Evolutionary conservation across 2,888 invertebrate genomes (phyloP).

Genomic region (Melinopterus prodromus): DNA sequence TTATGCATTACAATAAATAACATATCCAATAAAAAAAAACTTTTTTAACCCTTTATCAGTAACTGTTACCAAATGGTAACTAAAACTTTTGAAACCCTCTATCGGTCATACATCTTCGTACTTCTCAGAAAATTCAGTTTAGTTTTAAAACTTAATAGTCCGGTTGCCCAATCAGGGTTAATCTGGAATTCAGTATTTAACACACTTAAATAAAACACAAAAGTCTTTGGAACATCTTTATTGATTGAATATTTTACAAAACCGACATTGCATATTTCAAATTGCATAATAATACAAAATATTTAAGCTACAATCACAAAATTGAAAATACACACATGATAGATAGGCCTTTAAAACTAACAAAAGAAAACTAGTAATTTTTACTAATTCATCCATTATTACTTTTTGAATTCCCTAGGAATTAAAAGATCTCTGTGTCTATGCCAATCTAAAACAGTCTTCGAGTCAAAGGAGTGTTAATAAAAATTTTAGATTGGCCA

Average conservation of each 20-base stretch:
- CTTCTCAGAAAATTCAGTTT: no score
- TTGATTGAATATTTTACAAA: constrained; percentile 20
- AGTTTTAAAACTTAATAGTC: no score
- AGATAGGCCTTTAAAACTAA: constrained; percentile 43
- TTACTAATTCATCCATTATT: not conserved
- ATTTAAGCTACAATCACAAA: constrained; percentile 44
- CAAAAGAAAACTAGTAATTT: not conserved
- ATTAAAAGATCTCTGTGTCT: not conserved
- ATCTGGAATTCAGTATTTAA: no score
- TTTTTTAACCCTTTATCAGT: no score
- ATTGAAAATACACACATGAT: constrained; percentile 42
- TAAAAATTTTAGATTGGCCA: not conserved
- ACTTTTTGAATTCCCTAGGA: not conserved
- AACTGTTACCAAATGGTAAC: no score
- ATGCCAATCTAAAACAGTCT: not conserved
- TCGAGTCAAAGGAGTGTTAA: not conserved
- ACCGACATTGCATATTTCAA: constrained; percentile 27
- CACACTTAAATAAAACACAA: not conserved
- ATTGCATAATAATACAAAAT: constrained; percentile 18
- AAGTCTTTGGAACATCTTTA: constrained; percentile 16
- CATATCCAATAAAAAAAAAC: no score
- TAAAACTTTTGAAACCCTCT: no score
- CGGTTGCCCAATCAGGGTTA: no score
- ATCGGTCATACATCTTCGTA: no score
- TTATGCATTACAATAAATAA: no score